Conservation (phyloP, 1,140 invertebrate species). For the Mizuhopecten yessoensis region DNA sequence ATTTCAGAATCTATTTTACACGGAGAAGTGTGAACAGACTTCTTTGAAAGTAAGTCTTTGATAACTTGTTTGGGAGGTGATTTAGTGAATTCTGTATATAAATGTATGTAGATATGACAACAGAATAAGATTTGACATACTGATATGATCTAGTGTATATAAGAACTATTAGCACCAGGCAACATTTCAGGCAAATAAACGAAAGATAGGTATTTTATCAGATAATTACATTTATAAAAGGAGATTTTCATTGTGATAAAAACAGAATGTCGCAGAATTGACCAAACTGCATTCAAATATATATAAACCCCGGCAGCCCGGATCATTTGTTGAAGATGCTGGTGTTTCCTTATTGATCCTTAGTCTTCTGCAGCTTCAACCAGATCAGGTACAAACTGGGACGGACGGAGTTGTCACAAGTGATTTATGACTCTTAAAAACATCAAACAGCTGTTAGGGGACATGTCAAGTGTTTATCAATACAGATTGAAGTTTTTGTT, state of each 20-base stretch:
- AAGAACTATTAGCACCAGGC: no score
- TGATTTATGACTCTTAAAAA: not conserved
- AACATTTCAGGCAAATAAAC: not conserved
- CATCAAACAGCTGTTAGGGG: not conserved
- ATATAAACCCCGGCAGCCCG: not conserved
- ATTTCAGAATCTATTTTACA: no score
- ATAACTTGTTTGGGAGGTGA: not conserved
- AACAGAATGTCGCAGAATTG: not conserved
- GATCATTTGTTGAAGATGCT: not conserved
- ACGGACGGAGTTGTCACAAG: not conserved
- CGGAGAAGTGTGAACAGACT: no score
- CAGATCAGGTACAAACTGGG: not conserved
- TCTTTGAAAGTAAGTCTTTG: not conserved
- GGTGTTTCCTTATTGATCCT: not conserved
- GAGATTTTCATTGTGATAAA: not conserved
- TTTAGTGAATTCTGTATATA: not conserved
- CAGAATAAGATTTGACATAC: not conserved
- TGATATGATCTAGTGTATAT: not conserved
- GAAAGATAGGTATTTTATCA: not conserved
- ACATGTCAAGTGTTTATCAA: constrained; percentile 33
- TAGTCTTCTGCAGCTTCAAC: not conserved
- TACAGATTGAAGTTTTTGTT: not conserved
- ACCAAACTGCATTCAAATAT: not conserved
- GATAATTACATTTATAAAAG: not conserved
- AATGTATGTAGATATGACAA: not conserved